Evolutionary conservation across 2,888 invertebrate species (phyloP), one percentile per base, ranked within the genome.

Genomic region (Boloria euphrosyne): DNA sequence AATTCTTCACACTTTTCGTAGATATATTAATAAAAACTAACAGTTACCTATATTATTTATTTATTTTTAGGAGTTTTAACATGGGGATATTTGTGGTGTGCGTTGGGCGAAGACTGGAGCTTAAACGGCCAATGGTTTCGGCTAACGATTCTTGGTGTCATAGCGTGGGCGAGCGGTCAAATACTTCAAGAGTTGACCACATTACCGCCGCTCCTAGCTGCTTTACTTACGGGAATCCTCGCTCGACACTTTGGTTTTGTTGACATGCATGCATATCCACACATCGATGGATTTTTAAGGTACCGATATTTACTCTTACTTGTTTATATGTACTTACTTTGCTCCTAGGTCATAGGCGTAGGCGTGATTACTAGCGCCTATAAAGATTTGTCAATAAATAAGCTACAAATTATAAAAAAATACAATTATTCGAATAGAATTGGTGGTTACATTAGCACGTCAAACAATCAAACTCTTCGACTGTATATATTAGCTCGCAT

Each of bases 211-310:
- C 76, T 87, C 0, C 70, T 91, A 2, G 91, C 88, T 14, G 88
- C 89, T 1, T 71, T 92, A 2, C 69, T 87, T 2, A 85, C 82
- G 1, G 92, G 92, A 14, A 88, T 92, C 49, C 73, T 86, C 0
- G 90, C 88, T 0, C 79, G 88, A 16, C 80, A 90, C 64, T 66
- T 89, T 0, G 85, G 80, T 1, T 82, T 87, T 17, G 80, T 92
- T 0, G 86, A 90, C 51, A 91, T 92, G 88, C 74, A 86, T 60
- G 73, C 86, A 2, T 84, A 83, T 64, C 80, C 81, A 2, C 76
- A 86, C 5, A 74, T 90, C 16, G 92, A 92, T 67, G 72, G 74
- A 14, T 87, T 89, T 74, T 77, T 92, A 70, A 87, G 91, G 92
- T 91, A 76, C 62, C 17, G 6, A 17, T 57, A 16, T 13, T 17